phyloP scores from a whole-genome alignment of 2,113 vertebrate species.

The Pachypanchax playfairii region DNA sequence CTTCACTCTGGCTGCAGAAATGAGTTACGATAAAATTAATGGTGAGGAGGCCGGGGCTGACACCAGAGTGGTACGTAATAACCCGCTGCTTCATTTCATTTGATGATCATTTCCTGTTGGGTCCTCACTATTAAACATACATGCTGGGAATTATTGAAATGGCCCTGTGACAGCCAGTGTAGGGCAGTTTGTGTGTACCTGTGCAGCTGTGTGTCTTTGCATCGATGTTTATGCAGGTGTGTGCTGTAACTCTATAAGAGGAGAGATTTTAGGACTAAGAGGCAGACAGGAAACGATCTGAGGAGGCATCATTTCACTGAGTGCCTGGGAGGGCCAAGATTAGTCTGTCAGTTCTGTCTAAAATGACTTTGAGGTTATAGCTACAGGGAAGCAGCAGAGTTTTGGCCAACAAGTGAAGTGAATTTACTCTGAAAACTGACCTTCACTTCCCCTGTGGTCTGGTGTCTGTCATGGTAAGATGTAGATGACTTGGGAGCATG shows the following conservation, averaged over 20 bases:
- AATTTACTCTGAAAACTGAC: slow-evolving; percentile 61
- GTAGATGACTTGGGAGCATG: slow-evolving; percentile 21
- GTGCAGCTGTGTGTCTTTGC: neutral
- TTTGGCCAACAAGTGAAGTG: slow-evolving; percentile 60
- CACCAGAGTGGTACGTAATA: slow-evolving; percentile 82
- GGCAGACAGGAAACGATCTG: slow-evolving; percentile 41
- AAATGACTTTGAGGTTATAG: slow-evolving; percentile 68
- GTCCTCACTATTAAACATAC: slow-evolving; percentile 92
- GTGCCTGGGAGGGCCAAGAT: slow-evolving; percentile 68
- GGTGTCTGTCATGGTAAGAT: slow-evolving; percentile 39
- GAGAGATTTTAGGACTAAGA: slow-evolving; percentile 58
- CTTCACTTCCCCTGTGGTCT: slow-evolving; percentile 57
- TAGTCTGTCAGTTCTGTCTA: slow-evolving; percentile 66
- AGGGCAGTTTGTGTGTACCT: slow-evolving; percentile 69
- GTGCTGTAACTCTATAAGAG: slow-evolving; percentile 48
- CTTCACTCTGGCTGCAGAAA: slow-evolving; percentile 93
- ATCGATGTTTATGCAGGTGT: neutral
- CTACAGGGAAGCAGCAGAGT: slow-evolving; percentile 58
- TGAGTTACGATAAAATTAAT: slow-evolving; percentile 97
- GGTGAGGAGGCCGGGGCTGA: slow-evolving; percentile 81
- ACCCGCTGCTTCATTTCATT: slow-evolving; percentile 87
- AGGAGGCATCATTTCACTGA: slow-evolving; percentile 68
- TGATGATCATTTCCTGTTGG: slow-evolving; percentile 93
- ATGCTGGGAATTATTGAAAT: slow-evolving; percentile 85
- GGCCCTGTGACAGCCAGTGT: slow-evolving; percentile 80